Base-by-base conservation (phyloP, 2,113 vertebrate genomes). In the Zapornia atra region DNA sequence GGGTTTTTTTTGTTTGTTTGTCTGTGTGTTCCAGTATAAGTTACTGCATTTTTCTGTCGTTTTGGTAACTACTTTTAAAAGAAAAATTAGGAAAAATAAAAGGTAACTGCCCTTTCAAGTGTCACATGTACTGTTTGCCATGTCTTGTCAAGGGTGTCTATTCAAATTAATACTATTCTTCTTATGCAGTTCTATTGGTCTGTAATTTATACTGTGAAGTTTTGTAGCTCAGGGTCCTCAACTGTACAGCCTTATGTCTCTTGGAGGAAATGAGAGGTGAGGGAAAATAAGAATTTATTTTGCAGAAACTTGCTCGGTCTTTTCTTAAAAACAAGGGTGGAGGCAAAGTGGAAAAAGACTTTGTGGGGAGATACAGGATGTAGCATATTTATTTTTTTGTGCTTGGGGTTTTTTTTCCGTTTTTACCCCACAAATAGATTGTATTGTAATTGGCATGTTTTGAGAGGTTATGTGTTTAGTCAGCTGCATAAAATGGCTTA, bases 81-180 rank as follows among this genome's bases (percentile, higher is more conserved):
- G 57, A 21, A 73, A 44, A 5, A 5, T 16, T 38, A 2, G 1
- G 9, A 5, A 2, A 16, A 13, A 26, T 25, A 46, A 33, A 54
- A 26, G 10, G 13, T 75, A 19, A 42, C 33, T 8, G 6, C 11
- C 26, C 14, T 48, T 60, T 54, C 26, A 51, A 11, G 36, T 56
- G 26, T 51, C 14, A 8, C 0, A 0, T 50, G 8, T 76, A 26
- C 12, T 72, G 11, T 12, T 15, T 75, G 29, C 13, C 2, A 1
- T 48, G 18, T 85, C n/a, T 69, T 75, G 12, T 44, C 29, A 40
- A 31, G 31, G 9, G 7, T 42, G 7, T 53, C 5, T 54, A 82
- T 88, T 48, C 44, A 69, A 66, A 57, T 60, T 28, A 81, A 6
- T 44, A 14, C 12, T 42, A 20, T 5, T 88, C 1, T 22, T 78